phyloP scores from a whole-genome alignment of 2,797 vertebrate genomes.

The Sandelia bainsii region DNA sequence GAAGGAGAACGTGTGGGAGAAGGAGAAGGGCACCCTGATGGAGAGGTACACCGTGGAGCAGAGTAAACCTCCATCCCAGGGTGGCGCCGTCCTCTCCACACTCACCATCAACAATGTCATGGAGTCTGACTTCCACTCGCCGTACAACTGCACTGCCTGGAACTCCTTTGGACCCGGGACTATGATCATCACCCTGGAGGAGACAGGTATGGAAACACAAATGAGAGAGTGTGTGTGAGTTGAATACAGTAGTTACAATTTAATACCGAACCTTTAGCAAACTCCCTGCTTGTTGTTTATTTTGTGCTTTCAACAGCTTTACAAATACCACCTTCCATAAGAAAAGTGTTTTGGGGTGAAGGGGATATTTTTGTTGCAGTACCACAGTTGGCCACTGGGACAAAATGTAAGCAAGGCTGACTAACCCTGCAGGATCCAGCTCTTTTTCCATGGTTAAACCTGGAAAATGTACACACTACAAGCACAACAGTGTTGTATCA shows the following conservation, averaged over 20 bases:
- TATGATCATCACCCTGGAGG: slow-evolving; percentile 93
- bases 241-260: background rate
- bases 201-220: slow-evolving; percentile 77
- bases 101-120: slow-evolving; percentile 97
- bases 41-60: slow-evolving; percentile 96
- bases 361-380: no score
- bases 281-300: no score
- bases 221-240: background rate
- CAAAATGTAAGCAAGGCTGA: no score
- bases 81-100: slow-evolving; percentile 91
- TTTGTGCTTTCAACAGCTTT: no score
- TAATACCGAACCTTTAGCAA: background rate
- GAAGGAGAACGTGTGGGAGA: slow-evolving; percentile 96
- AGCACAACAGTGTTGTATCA: no score
- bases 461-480: no score
- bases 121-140: slow-evolving; percentile 94
- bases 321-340: no score
- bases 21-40: slow-evolving; percentile 90
- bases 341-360: no score
- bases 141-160: slow-evolving; percentile 98
- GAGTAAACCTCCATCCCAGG: slow-evolving; percentile 85
- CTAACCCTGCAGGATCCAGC: no score
- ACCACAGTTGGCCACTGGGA: no score
- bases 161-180: slow-evolving; percentile 94
- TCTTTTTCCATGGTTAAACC: no score